phyloP scores from a whole-genome alignment of 2,113 vertebrate genomes.

The Rhinoderma darwinii region DNA sequence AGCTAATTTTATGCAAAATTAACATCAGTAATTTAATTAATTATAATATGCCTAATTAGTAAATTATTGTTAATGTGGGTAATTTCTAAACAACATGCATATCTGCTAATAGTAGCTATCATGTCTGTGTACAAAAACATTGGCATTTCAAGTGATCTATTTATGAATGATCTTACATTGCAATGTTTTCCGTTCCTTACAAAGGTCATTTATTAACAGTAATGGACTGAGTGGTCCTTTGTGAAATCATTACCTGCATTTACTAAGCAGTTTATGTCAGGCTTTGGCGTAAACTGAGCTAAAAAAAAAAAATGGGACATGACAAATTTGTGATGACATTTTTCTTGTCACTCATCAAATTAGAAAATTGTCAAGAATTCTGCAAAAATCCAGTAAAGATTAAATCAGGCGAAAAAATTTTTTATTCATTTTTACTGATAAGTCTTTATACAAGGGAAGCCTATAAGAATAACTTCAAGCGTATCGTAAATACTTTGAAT shows the following conservation, averaged over 20 bases:
- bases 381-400: too few species aligned
- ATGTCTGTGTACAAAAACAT: slow-evolving; percentile 37
- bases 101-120: slow-evolving; percentile 47
- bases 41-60: slow-evolving; percentile 53
- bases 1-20: slow-evolving; percentile 53
- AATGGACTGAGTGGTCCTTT: background rate
- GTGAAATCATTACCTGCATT: background rate
- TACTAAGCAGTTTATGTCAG: too few species aligned
- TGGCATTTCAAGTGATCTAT: slow-evolving; percentile 22
- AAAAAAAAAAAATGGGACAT: too few species aligned
- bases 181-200: background rate
- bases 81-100: slow-evolving; percentile 53
- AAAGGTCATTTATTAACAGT: background rate
- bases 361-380: too few species aligned
- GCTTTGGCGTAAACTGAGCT: too few species aligned
- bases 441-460: too few species aligned
- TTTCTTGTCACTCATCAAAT: too few species aligned
- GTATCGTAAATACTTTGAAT: too few species aligned
- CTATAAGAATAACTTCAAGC: too few species aligned
- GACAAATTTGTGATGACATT: too few species aligned
- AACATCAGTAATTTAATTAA: slow-evolving; percentile 49
- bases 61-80: slow-evolving; percentile 45
- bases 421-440: too few species aligned
- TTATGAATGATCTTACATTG: background rate
- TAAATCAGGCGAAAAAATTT: too few species aligned